Conservation (phyloP, 2,888 invertebrate genomes). For the Tenthredo scrophulariae region DNA sequence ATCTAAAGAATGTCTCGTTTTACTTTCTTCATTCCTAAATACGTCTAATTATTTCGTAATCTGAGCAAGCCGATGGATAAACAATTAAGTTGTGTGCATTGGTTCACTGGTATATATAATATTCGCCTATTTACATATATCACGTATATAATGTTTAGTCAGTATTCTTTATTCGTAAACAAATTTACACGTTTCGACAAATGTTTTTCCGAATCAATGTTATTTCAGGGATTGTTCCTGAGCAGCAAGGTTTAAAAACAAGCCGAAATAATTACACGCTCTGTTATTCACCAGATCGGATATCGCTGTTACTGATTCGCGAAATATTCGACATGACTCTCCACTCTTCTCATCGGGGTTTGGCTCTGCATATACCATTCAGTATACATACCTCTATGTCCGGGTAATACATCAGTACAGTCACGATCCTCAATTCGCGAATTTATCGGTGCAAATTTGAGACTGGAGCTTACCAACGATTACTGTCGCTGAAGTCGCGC, state of each 20-base stretch:
- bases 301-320: background rate
- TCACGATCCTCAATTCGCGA: background rate
- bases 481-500: background rate
- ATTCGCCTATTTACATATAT: background rate
- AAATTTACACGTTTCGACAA: background rate
- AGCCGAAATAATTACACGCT: background rate
- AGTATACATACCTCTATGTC: background rate
- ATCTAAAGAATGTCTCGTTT: background rate
- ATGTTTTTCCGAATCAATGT: constrained; percentile 17
- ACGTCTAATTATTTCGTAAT: background rate
- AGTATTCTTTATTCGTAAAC: constrained; percentile 5
- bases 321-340: background rate
- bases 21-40: background rate
- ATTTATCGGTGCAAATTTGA: background rate
- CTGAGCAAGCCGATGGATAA: background rate
- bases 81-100: background rate
- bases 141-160: background rate
- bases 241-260: constrained; percentile 5
- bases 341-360: background rate
- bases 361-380: background rate
- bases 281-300: background rate
- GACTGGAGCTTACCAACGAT: background rate
- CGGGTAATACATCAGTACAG: background rate
- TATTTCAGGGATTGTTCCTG: constrained; percentile 24
- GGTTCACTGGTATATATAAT: background rate